Conservation (phyloP, 1,140 invertebrate species). For the Temnothorax longispinosus region DNA sequence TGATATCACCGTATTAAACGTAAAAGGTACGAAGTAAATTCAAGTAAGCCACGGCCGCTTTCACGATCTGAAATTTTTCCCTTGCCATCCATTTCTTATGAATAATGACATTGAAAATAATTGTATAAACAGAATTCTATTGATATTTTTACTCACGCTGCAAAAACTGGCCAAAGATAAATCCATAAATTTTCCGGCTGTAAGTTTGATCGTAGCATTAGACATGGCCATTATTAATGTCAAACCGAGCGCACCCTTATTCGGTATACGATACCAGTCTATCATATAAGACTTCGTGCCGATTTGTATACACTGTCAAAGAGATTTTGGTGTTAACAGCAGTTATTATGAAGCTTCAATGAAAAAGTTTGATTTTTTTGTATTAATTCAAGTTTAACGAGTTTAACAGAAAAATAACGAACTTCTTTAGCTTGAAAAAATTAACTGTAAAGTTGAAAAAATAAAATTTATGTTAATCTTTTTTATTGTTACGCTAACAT, state of each 20-base stretch:
- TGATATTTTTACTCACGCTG: conserved; percentile 65
- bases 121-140: not conserved
- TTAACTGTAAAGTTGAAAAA: not conserved
- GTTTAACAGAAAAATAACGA: too few relatives aligned
- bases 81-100: not conserved
- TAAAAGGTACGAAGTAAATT: conserved; percentile 70
- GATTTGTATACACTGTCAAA: too few relatives aligned
- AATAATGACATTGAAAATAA: not conserved
- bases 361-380: too few relatives aligned
- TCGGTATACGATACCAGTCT: conserved; percentile 74
- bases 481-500: not conserved
- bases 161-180: conserved; percentile 74
- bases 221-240: conserved; percentile 72
- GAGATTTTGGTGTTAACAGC: too few relatives aligned
- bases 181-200: conserved; percentile 73
- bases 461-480: not conserved
- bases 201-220: conserved; percentile 69
- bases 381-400: too few relatives aligned
- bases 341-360: not conserved
- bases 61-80: conserved; percentile 53
- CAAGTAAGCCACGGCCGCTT: conserved; percentile 65
- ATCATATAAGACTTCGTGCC: conserved; percentile 40
- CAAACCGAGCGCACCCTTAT: conserved; percentile 63
- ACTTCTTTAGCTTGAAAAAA: not conserved
- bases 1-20: conserved; percentile 4